These are phyloP conservation scores for Cephalotes varians DNA, from an alignment of 2,888 invertebrate genomes.

Conservation along the genomic window DNA sequence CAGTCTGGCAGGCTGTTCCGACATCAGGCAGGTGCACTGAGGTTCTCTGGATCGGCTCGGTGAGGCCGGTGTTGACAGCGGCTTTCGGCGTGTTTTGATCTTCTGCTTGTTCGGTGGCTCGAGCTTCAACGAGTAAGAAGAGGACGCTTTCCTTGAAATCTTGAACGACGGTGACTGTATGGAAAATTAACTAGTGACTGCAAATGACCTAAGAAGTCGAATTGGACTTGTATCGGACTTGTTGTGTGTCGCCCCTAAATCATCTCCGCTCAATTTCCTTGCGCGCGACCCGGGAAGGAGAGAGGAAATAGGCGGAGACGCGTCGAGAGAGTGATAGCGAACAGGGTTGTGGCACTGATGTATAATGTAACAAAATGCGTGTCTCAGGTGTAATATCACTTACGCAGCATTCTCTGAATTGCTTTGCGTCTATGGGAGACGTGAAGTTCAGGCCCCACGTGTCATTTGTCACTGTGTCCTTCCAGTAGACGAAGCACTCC, in stretches of 20 bases:
- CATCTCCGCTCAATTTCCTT: slow-evolving; percentile 43
- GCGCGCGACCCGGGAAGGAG: slow-evolving; percentile 13
- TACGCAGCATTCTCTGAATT: slow-evolving; percentile 98
- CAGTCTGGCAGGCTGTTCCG: slow-evolving; percentile 95
- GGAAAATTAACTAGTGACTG: slow-evolving; percentile 73
- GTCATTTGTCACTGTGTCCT: slow-evolving; percentile 98
- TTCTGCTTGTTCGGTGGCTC: slow-evolving; percentile 95
- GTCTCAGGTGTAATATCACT: slow-evolving; percentile 79
- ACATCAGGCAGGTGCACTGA: slow-evolving; percentile 98
- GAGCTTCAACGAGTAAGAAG: slow-evolving; percentile 97
- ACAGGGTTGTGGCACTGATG: slow-evolving; percentile 25
- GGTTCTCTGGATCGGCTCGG: slow-evolving; percentile 95
- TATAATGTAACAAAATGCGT: slow-evolving; percentile 45
- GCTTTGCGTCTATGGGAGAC: slow-evolving; percentile 98
- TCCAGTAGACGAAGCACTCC: slow-evolving; percentile 99
- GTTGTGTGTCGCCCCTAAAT: slow-evolving; percentile 44
- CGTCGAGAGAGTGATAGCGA: slow-evolving; percentile 37
- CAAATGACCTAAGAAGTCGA: slow-evolving; percentile 63
- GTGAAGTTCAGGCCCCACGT: slow-evolving; percentile 99
- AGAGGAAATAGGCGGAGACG: slow-evolving; percentile 37
- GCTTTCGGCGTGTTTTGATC: slow-evolving; percentile 95
- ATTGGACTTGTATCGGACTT: slow-evolving; percentile 51
- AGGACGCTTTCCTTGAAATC: slow-evolving; percentile 98
- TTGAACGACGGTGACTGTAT: slow-evolving; percentile 98
- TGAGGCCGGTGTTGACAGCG: slow-evolving; percentile 96